These are phyloP conservation scores for Gymnoscopelus braueri DNA, from an alignment of 2,797 vertebrate species.

Conservation along the genomic window DNA sequence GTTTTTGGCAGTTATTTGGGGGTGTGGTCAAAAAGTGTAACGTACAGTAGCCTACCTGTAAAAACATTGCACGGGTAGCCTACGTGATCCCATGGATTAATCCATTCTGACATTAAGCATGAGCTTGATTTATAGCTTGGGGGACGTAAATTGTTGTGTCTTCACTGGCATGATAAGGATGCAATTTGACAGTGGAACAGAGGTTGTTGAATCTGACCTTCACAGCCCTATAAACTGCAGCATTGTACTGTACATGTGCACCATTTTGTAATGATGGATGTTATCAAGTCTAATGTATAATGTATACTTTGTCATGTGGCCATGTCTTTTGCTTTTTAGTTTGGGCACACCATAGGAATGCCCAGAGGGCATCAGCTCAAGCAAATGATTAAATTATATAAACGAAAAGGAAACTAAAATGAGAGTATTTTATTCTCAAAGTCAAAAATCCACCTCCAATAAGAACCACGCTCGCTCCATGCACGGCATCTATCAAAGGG, in stretches of 20 bases:
- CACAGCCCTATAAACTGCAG: constrained; percentile 18
- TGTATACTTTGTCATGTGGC: too few species aligned
- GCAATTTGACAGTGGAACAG: constrained; percentile 2
- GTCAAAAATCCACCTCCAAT: neutral
- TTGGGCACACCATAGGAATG: too few species aligned
- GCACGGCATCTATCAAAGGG: neutral
- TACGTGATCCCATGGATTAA: too few species aligned
- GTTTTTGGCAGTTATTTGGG: too few species aligned
- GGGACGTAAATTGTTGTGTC: neutral
- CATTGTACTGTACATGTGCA: constrained; percentile 6
- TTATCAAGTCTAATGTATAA: neutral
- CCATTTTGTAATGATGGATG: constrained; percentile 6
- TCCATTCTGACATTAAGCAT: too few species aligned
- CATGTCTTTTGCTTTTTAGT: too few species aligned
- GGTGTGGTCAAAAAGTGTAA: too few species aligned
- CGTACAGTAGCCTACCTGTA: too few species aligned
- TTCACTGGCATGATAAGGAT: constrained; percentile 5
- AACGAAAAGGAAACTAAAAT: too few species aligned
- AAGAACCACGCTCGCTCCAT: neutral
- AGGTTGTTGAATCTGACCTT: constrained; percentile 17
- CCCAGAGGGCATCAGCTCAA: too few species aligned
- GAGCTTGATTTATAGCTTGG: neutral
- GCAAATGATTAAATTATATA: too few species aligned
- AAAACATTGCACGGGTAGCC: too few species aligned
- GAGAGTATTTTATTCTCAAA: neutral